Evolutionary conservation across 2,888 invertebrate genomes (phyloP), one percentile per base, ranked within the genome.

Genomic region (Bellardia bayeri): DNA sequence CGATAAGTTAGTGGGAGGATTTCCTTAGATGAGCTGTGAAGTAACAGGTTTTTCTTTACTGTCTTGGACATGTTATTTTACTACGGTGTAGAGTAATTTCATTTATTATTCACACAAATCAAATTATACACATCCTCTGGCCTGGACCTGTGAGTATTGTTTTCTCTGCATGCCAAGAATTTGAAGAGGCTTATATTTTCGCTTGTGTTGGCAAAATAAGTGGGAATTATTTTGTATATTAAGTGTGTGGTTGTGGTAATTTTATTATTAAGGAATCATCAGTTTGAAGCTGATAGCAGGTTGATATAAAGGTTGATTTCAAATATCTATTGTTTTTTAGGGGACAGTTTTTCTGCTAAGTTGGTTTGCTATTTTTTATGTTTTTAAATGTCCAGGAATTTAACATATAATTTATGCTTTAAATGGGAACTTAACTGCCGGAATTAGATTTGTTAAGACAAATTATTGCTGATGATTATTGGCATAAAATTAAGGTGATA

Each of bases 51-150:
- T 42, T 61, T 14, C 14, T 33, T 16, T 37, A 30, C 37, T 37
- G 37, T 6, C 37, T 33, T 16, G 23, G 4, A 2, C n/a, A 45
- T 40, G 33, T 49, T 16, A 9, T 40, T 16, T 49, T 16, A 9
- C 11, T 49, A 4, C 13, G 23, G 23, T 5, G 68, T 37, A 30
- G 51, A 69, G 30, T 68, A 58, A 87, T 64, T 82, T 80, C 49
- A 69, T 83, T 88, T 86, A 86, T 85, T 84, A 85, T 72, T 56
- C 69, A 84, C 68, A 82, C 83, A 83, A 86, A 86, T 84, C 86
- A 84, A 86, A 79, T 78, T 71, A 54, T 54, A 71, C 56, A 75
- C 49, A 74, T 78, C 23, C 66, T 42, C 72, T 71, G 14, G 14
- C 11, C 30, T 61, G 80, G 80, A 72, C 86, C 58, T 75, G 49